These are phyloP conservation scores for Pharmacophagus antenor DNA, from an alignment of 2,888 invertebrate genomes.

Conservation along the genomic window DNA sequence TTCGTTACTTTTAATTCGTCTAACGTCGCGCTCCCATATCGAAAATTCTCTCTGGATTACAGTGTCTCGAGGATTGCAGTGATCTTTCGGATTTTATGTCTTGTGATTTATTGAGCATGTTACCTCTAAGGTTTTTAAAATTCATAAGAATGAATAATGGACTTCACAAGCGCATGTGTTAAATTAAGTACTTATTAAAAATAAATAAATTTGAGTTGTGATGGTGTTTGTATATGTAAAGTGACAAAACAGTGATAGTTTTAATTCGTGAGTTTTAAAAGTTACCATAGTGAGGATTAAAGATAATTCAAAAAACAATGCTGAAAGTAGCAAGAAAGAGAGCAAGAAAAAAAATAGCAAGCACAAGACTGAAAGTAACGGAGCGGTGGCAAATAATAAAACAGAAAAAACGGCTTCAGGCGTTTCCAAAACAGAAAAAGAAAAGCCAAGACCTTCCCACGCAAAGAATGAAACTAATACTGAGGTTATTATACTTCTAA, in stretches of 20 bases:
- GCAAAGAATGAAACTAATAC: constrained; percentile 55
- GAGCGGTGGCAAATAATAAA: constrained; percentile 73
- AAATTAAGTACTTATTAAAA: not conserved
- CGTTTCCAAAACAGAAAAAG: constrained; percentile 61
- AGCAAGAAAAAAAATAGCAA: constrained; percentile 82
- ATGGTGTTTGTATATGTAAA: constrained; percentile 30
- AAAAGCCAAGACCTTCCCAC: constrained; percentile 52
- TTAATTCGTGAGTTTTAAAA: constrained; percentile 49
- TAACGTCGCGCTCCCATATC: constrained; percentile 42
- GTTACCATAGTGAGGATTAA: constrained; percentile 86
- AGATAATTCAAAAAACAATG: constrained; percentile 82
- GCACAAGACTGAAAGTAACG: constrained; percentile 78
- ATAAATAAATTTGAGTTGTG: constrained; percentile 9
- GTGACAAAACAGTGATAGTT: constrained; percentile 25
- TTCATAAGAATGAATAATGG: constrained; percentile 5
- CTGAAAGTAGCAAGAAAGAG: constrained; percentile 82
- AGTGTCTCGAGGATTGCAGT: constrained; percentile 77
- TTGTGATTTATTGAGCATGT: constrained; percentile 22
- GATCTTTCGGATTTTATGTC: constrained; percentile 51
- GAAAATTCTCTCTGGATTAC: constrained; percentile 65
- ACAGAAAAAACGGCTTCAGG: constrained; percentile 59
- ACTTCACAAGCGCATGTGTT: constrained; percentile 10
- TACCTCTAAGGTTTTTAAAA: constrained; percentile 1
- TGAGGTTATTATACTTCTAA: constrained; percentile 47
- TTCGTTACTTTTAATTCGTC: constrained; percentile 63